A percentile compares a stretch with the other conserved stretches of the same genome.
These are phyloP conservation scores for Camarhynchus parvulus DNA, from an alignment of 2,113 vertebrate species.

Conservation along the genomic window DNA sequence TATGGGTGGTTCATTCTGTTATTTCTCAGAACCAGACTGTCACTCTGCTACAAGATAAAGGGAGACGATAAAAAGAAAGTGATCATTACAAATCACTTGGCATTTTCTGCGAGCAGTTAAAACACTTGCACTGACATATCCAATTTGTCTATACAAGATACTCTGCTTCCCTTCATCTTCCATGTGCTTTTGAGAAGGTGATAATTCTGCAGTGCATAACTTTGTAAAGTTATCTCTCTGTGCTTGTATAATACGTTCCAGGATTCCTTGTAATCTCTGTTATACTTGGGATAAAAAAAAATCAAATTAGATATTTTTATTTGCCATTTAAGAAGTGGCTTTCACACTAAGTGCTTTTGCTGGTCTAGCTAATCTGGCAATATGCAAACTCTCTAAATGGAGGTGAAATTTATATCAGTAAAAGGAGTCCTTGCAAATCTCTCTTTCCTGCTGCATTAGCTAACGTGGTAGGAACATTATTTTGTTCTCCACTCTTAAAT, in stretches of 20 bases:
- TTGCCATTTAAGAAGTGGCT: not conserved
- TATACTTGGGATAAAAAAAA: not conserved
- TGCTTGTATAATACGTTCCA: not conserved
- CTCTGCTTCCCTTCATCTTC: not conserved
- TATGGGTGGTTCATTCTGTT: not conserved
- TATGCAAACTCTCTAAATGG: not conserved
- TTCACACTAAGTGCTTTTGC: not conserved
- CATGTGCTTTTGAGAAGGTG: not conserved
- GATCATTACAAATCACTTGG: constrained; percentile 48
- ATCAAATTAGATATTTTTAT: not conserved
- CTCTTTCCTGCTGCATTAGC: not conserved
- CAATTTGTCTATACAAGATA: not conserved
- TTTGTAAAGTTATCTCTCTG: not conserved
- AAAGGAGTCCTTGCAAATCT: not conserved
- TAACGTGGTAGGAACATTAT: not conserved
- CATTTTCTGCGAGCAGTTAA: not conserved
- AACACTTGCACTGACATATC: not conserved
- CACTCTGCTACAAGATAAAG: not conserved
- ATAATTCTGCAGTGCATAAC: not conserved
- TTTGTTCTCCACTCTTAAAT: not conserved
- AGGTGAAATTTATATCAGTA: not conserved
- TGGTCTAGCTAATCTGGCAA: not conserved
- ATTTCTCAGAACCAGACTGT: not conserved
- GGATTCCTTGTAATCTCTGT: not conserved
- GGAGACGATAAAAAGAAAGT: not conserved